These are phyloP conservation scores for Mandrillus leucophaeus DNA, from an alignment of 2,113 vertebrate genomes.

Conservation along the genomic window DNA sequence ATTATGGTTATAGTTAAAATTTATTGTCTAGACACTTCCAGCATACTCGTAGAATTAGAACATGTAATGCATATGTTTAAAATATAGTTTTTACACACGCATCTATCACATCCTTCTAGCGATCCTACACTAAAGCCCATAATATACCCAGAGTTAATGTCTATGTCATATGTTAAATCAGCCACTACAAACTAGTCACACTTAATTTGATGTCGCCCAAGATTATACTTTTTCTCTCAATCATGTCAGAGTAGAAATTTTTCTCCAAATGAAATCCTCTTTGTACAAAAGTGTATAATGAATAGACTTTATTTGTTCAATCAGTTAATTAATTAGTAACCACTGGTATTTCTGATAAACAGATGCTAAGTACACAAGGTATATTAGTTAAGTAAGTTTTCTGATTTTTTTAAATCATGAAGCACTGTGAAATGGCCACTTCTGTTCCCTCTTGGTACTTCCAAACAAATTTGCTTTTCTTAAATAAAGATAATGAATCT, in stretches of 20 bases:
- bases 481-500: not conserved
- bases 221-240: not conserved
- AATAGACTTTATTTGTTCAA: not conserved
- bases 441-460: not conserved
- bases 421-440: not conserved
- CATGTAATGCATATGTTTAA: not conserved
- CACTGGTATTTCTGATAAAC: not conserved
- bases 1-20: not conserved
- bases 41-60: not conserved
- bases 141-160: not conserved
- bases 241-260: not conserved
- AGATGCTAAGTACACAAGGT: not conserved
- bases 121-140: not conserved
- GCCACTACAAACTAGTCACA: not conserved
- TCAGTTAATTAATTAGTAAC: not conserved
- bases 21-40: not conserved
- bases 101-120: not conserved
- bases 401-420: not conserved
- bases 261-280: not conserved
- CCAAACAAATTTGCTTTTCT: not conserved
- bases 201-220: not conserved
- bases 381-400: not conserved
- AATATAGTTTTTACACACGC: not conserved
- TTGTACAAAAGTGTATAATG: not conserved
- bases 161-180: not conserved